A percentile compares a stretch with the other conserved stretches of the same genome.
Conservation (phyloP, 2,888 invertebrate species). For the Cetonia aurata region DNA sequence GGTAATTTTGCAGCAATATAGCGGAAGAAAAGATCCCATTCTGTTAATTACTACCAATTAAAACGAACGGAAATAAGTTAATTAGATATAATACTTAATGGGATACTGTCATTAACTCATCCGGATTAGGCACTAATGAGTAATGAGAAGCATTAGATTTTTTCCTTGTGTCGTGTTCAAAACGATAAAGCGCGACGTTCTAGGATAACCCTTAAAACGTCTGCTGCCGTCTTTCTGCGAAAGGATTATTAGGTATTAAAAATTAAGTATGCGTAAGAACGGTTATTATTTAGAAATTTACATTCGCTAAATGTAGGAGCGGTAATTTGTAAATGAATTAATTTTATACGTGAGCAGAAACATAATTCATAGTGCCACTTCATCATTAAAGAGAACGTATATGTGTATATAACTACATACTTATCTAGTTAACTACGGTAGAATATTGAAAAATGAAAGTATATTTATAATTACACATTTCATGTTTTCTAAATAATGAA, state of each 20-base stretch:
- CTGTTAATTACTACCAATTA: constrained; percentile 13
- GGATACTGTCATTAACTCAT: constrained; percentile 13
- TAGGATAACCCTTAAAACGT: no score
- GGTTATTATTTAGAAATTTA: neutral
- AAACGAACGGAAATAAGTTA: constrained; percentile 22
- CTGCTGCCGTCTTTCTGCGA: no score
- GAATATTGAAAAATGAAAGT: neutral
- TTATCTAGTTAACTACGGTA: no score
- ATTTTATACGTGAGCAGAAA: neutral
- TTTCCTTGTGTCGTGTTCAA: no score
- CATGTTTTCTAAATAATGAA: no score
- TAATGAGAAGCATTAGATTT: neutral
- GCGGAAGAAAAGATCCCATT: constrained; percentile 25
- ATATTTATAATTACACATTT: constrained; percentile 1
- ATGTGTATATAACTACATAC: no score
- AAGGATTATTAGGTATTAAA: no score
- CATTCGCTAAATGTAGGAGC: neutral
- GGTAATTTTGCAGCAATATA: constrained; percentile 4
- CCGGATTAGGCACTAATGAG: constrained; percentile 14
- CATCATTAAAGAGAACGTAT: no score
- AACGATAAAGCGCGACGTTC: no score
- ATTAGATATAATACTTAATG: constrained; percentile 4
- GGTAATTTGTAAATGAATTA: constrained; percentile 9
- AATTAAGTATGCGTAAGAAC: no score
- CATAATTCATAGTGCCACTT: neutral